These are phyloP conservation scores for Solenopsis invicta DNA, from an alignment of 1,140 invertebrate species.

Conservation along the genomic window DNA sequence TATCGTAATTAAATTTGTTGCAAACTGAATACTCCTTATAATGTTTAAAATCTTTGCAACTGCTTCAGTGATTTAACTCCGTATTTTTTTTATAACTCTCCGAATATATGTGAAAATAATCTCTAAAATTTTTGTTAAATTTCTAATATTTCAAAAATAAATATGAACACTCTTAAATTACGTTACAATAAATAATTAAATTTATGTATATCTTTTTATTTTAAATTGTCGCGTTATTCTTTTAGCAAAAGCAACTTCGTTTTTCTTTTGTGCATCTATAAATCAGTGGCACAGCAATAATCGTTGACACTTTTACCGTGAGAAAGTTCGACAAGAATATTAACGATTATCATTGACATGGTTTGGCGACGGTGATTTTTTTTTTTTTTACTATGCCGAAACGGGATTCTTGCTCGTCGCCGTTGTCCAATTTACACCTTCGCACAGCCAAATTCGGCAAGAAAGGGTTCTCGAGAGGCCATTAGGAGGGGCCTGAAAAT, in stretches of 20 bases:
- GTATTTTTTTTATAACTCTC: no score
- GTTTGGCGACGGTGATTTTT: not conserved
- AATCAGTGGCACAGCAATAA: not conserved
- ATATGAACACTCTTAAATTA: no score
- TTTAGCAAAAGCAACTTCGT: not conserved
- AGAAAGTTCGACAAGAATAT: slow-evolving; percentile 17
- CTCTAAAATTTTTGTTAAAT: no score
- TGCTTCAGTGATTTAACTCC: no score
- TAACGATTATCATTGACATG: slow-evolving; percentile 28
- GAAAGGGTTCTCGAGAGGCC: slow-evolving; percentile 28
- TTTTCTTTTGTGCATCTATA: not conserved
- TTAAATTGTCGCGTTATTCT: not conserved
- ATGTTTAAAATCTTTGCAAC: no score
- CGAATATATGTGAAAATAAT: no score
- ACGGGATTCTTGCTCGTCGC: slow-evolving; percentile 8
- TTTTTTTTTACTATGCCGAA: not conserved
- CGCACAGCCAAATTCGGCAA: slow-evolving; percentile 24
- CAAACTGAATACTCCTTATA: no score
- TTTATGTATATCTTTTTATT: not conserved
- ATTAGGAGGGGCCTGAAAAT: slow-evolving; percentile 63
- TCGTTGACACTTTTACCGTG: not conserved
- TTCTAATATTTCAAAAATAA: no score
- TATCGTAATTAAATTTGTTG: no score
- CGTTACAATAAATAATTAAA: not conserved
- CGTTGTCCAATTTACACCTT: slow-evolving; percentile 62